These are phyloP conservation scores for Phoebastria nigripes DNA, from an alignment of 2,797 vertebrate genomes.

Conservation along the genomic window DNA sequence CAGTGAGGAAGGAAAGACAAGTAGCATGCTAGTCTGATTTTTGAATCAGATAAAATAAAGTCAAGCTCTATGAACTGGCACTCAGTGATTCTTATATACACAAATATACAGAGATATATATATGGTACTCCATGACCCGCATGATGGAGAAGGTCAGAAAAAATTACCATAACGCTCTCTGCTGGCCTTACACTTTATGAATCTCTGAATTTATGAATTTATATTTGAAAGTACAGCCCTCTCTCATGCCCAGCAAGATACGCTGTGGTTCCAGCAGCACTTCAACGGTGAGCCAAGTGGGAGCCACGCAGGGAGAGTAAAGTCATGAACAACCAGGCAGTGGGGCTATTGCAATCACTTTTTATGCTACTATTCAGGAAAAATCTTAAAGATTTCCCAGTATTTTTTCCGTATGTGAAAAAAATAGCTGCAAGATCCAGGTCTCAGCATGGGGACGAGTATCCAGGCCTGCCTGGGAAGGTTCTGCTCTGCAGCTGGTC, in stretches of 20 bases:
- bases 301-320: neutral
- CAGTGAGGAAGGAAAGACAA: neutral
- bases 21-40: neutral
- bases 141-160: neutral
- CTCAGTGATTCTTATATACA: neutral
- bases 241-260: neutral
- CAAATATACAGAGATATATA: too few relatives aligned
- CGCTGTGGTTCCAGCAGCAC: neutral
- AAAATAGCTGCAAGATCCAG: neutral
- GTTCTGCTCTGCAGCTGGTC: slow-evolving; percentile 8
- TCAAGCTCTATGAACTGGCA: neutral
- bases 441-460: neutral
- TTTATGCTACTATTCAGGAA: neutral
- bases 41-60: neutral
- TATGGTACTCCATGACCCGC: neutral
- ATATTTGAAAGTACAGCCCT: neutral
- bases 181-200: neutral
- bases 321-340: neutral
- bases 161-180: neutral
- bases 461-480: neutral
- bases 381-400: neutral
- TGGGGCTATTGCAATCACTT: neutral
- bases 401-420: neutral
- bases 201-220: neutral
- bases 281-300: neutral